phyloP scores from a whole-genome alignment of 2,797 vertebrate genomes.

The Neopelma chrysocephalum region DNA sequence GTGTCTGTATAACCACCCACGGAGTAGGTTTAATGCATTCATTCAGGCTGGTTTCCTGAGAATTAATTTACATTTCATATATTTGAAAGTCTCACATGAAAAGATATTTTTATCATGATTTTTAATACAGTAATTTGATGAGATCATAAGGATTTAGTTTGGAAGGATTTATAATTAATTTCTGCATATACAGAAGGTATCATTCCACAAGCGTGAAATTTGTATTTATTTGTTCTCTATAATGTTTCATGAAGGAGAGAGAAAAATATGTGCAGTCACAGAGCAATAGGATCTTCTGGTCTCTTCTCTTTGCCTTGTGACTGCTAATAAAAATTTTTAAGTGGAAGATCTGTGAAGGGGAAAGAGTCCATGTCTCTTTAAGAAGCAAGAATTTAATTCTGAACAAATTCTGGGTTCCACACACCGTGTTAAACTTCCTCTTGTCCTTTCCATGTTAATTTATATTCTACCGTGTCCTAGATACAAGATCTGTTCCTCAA shows the following conservation, averaged over 20 bases:
- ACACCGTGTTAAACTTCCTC: neutral
- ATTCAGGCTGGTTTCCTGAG: neutral
- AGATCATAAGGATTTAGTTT: neutral
- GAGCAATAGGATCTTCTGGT: neutral
- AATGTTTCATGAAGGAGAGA: neutral
- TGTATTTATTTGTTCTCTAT: neutral
- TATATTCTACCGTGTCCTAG: slow-evolving; percentile 15
- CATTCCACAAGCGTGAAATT: neutral
- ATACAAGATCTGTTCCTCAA: neutral
- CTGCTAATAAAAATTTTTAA: neutral
- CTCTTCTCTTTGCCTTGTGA: neutral
- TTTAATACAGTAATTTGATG: slow-evolving; percentile 5
- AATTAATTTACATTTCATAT: slow-evolving; percentile 8
- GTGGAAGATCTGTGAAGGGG: neutral
- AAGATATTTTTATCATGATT: neutral
- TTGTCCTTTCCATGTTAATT: slow-evolving; percentile 16
- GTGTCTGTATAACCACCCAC: neutral
- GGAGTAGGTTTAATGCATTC: neutral
- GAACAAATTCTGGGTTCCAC: neutral
- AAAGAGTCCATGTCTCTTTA: neutral
- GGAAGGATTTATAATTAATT: neutral
- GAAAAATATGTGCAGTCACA: neutral
- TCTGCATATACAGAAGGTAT: neutral
- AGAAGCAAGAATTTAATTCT: neutral
- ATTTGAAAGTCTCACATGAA: neutral